Base-by-base conservation (phyloP, 1,140 invertebrate species). In the Aplysia californica region DNA sequence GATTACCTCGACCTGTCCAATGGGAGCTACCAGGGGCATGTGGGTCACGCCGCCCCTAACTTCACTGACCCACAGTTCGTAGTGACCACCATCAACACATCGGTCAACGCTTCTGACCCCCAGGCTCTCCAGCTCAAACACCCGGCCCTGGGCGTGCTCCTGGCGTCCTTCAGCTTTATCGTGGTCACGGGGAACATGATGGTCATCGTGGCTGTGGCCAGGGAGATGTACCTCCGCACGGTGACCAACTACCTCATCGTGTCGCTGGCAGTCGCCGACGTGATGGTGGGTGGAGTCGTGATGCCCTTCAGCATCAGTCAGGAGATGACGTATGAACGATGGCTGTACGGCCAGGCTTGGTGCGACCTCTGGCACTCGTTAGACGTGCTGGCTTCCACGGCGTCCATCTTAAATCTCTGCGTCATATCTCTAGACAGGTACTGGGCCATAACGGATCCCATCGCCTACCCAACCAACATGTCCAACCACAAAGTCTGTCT, bases 241-340 rank as follows among this genome's bases (percentile, higher is more conserved):
- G 97, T 99, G 0, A 97, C 98, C 84, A 99, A 99, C 90, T 99
- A 98, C 90, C 98, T 99, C 89, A 96, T 99, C 80, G 97, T 99
- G 0, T 98, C 97, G 6, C 89, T 99, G 72, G 98, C 98, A 0
- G 95, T 98, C n/a, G 97, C 97, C 0, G 98, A 99, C 88, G 91
- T 99, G n/a, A 96, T 96, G 10, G 97, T 99, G 0, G 98, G 97
- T 0, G 93, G 98, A 64, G 91, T 99, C 23, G 98, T 99, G 29
- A 94, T 99, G 92, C 98, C 98, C 18, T 94, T 99, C 83, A 98
- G 98, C 89, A 95, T 99, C 5, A 95, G 95, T 64, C 96, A 98
- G 86, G 95, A 96, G 3, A 93, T 98, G 58, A 91, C 97, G 26
- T 90, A 94, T 73, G 71, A 80, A 23, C 21, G 94, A 36, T 98